phyloP scores from a whole-genome alignment of 2,797 vertebrate species.

The Corythornis leucogaster region DNA sequence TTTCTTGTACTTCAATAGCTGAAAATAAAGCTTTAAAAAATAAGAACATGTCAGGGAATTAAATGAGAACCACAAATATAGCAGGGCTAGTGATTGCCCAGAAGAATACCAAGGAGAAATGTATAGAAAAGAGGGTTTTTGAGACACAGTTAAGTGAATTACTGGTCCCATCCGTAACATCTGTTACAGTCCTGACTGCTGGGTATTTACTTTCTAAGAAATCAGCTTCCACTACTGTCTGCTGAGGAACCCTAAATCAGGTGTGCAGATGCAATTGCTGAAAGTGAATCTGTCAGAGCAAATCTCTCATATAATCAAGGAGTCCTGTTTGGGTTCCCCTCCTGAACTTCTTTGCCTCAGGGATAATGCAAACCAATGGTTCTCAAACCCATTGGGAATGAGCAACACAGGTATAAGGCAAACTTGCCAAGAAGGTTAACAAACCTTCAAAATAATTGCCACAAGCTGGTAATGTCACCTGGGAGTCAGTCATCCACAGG shows the following conservation, averaged over 20 bases:
- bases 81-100: constrained; percentile 26
- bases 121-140: background rate
- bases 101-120: constrained; percentile 33
- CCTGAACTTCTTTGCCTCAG: background rate
- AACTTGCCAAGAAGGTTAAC: background rate
- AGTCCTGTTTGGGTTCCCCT: background rate
- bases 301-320: background rate
- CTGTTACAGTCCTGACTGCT: constrained; percentile 8
- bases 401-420: background rate
- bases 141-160: constrained; percentile 38
- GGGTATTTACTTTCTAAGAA: constrained; percentile 47
- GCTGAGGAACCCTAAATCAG: constrained; percentile 11
- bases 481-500: background rate
- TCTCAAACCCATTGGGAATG: background rate
- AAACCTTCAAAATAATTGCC: background rate
- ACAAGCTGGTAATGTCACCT: background rate
- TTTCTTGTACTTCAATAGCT: constrained; percentile 40
- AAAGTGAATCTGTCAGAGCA: constrained; percentile 39
- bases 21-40: constrained; percentile 60
- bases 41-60: constrained; percentile 57
- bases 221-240: constrained; percentile 12
- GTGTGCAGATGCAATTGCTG: constrained; percentile 12
- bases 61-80: constrained; percentile 58
- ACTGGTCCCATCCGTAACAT: background rate
- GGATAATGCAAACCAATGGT: background rate